Evolutionary conservation across 2,797 vertebrate genomes (phyloP), one percentile per base, ranked within the genome.

Genomic region (Apogon talboti): DNA sequence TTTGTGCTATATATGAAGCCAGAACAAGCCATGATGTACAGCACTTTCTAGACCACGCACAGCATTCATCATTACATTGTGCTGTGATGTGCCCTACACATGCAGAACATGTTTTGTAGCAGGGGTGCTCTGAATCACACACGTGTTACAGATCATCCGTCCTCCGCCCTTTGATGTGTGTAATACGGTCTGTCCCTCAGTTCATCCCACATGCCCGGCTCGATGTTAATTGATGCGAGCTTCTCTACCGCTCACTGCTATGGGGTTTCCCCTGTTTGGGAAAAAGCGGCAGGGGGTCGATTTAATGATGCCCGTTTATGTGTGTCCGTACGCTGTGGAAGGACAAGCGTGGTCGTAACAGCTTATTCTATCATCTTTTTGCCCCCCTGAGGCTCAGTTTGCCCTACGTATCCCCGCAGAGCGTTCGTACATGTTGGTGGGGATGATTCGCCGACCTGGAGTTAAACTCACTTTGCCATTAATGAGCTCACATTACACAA

Each of bases 291-390:
- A 72, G 82, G 86, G 77, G 82, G 80, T 75, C 64, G 7, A 40
- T 83, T 84, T 90, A 90, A 87, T 82, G 83, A 88, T 77, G 68
- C 37, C 43, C 66, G 76, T 71, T 71, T 82, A 60, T 76, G 14
- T 37, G 48, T 35, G 41, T 58, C 7, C 11, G 45, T 43, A 14
- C 30, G 40, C 4, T 42, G 21, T 54, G 59, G 44, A 73, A 68
- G 41, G 40, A 73, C 11, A 2, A 15, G 38, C 13, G 15, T 18
- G 50, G 45, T 44, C 40, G 11, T 42, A 40, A 19, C 37, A 11
- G 30, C 44, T 66, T 47, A n/a, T 44, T 59, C 19, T 21, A 33
- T 65, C 43, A 52, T 79, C 51, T 48, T 55, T 66, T 48, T 15
- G 6, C 19, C 15, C 46, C 41, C 57, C 28, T 0, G 33, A 40